Evolutionary conservation across 30 jellyfish, hydroid and myxozoan species (phyloP), one percentile per base, ranked within the genome.

Genomic region (Aurelia aurita): DNA sequence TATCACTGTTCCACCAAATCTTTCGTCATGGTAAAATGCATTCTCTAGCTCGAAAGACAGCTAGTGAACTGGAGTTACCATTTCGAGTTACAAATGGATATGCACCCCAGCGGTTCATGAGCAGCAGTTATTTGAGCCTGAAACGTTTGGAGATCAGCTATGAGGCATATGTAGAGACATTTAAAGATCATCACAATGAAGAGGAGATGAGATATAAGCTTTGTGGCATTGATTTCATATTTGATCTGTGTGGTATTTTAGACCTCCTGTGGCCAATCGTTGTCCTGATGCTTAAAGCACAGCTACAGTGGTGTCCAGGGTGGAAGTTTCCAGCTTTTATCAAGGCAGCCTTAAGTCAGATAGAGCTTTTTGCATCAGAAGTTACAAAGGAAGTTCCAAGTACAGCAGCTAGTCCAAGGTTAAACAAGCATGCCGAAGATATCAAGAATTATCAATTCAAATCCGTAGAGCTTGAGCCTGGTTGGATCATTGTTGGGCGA

Each of bases 301-400:
- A 79, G 29, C 71, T 70, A 11, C 71, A 39, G 62, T 79, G 90
- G 90, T 61, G 79, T 19, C 90, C 90, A 18, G 90, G 82, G 14
- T 79, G 74, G 90, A 79, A 79, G 61, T 64, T 79, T 29, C 26
- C 80, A 15, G 80, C 55, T 25, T 77, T 6, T 45, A 44, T 79
- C 45, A 71, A 79, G 43, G 35, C 18, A 60, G 90, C 71, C 60
- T 59, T 23, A 62, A 61, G 62, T 63, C 23, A 57, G 25, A 69
- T 69, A 18, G 34, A 59, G 32, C 26, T 59, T n/a, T 59, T 75
- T 55, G 57, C 78, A 57, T n/a, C 20, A 2, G 78, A 53, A 58
- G 25, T 75, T 10, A 26, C 67, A n/a, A 57, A 75, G n/a, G 87
- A 75, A 2, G 22, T 75, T 43, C 87, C 78, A 34, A 5, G 73